These are phyloP conservation scores for Maconellicoccus hirsutus DNA, from an alignment of 1,140 invertebrate species.

Conservation along the genomic window DNA sequence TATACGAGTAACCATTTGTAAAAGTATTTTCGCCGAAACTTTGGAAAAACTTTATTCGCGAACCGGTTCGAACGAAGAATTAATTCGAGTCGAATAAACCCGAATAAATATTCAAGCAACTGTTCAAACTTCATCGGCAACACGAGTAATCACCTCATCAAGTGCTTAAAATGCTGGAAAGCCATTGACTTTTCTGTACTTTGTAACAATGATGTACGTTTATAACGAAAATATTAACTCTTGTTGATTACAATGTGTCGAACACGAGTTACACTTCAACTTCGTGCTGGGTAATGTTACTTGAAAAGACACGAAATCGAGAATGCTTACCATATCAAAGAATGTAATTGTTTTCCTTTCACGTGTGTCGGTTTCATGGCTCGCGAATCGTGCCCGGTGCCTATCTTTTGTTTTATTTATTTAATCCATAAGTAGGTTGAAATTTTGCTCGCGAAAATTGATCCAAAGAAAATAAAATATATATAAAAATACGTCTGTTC, in stretches of 20 bases:
- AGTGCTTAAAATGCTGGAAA: constrained; percentile 13
- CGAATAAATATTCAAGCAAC: not conserved
- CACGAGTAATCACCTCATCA: constrained; percentile 9
- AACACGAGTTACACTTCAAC: not conserved
- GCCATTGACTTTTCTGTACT: not conserved
- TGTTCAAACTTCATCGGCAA: not conserved
- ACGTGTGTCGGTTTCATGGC: no score
- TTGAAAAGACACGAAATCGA: not conserved
- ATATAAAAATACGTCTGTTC: no score
- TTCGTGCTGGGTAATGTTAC: not conserved
- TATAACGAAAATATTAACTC: not conserved
- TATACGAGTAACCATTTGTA: not conserved
- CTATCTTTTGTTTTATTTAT: no score
- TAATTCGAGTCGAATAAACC: not conserved
- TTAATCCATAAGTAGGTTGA: no score
- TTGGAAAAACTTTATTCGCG: not conserved
- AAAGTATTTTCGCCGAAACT: not conserved
- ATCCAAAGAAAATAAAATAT: no score
- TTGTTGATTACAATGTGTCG: not conserved
- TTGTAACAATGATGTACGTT: not conserved
- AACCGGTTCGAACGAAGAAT: not conserved
- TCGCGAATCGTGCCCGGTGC: no score
- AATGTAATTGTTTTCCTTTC: no score
- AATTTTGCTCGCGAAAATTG: no score
- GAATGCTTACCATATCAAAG: no score